A percentile compares a stretch with the other conserved stretches of the same genome.
These are phyloP conservation scores for Lepeophtheirus nordmannii DNA, from an alignment of 2,888 invertebrate species.

Conservation along the genomic window DNA sequence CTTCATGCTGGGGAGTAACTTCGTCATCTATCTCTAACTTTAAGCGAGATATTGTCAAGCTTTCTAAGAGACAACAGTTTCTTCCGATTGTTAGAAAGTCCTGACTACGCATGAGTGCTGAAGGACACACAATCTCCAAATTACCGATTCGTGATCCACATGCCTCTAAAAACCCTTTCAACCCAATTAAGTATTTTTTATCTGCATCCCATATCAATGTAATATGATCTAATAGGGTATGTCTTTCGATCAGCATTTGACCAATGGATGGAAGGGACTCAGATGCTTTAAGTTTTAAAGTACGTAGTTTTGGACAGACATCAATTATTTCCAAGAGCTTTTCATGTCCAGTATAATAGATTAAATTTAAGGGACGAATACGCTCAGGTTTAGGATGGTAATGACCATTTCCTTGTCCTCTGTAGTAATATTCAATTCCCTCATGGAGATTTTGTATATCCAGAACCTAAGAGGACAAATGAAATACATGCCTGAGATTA, in stretches of 20 bases:
- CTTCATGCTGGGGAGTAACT: background rate
- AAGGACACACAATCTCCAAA: background rate
- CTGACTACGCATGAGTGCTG: background rate
- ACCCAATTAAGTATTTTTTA: background rate
- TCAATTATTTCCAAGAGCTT: slow-evolving; percentile 4
- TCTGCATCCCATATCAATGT: background rate
- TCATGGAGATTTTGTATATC: slow-evolving; percentile 4
- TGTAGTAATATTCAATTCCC: slow-evolving; percentile 21
- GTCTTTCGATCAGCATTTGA: background rate
- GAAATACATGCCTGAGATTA: background rate
- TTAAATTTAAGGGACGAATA: slow-evolving; percentile 11
- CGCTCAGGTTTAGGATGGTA: slow-evolving; percentile 13
- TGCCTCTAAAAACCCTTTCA: slow-evolving; percentile 1
- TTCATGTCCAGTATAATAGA: slow-evolving; percentile 7
- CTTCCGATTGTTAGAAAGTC: slow-evolving; percentile 9
- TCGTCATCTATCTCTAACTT: slow-evolving; percentile 1
- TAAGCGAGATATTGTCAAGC: background rate
- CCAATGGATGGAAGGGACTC: background rate
- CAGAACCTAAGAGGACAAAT: background rate
- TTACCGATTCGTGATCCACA: slow-evolving; percentile 6
- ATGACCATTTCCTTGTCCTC: background rate
- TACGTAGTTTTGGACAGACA: slow-evolving; percentile 16
- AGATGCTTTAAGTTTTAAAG: slow-evolving; percentile 7
- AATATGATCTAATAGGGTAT: slow-evolving; percentile 10
- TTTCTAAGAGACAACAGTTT: slow-evolving; percentile 6